Evolutionary conservation across 92 coral and sea anemone species (phyloP), one percentile per base, ranked within the genome.

Genomic region (Ricordea florida): DNA sequence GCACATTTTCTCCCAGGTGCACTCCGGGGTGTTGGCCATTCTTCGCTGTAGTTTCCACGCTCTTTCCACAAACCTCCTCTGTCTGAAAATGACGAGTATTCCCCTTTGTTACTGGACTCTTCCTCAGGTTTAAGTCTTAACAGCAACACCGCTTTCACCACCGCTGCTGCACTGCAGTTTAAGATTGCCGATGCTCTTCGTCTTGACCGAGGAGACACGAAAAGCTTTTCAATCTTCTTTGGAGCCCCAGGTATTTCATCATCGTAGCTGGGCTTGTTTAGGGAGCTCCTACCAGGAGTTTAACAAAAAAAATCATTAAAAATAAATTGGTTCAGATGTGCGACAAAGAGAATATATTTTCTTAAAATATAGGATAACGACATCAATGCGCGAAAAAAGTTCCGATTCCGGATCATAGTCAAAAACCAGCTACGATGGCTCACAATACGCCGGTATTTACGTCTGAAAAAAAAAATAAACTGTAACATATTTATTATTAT

Each of bases 101-200:
- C 11, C 13, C 7, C 3, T 24, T 21, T 57, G 55, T n/a, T 14
- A 6, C 45, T 34, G 38, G 24, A 23, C 31, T 20, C 33, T 28
- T 33, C 20, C 1, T 44, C 22, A 3, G 67, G 45, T 13, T 47
- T 83, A 22, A 87, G 63, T 57, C 97, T 63, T 35, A 91, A 64
- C 29, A 91, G 74, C 3, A 91, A 38, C 25, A 91, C 97, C 22
- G 97, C 97, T 50, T 91, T 91, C 1, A 91, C 88, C 0, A 91
- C 97, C 1, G 97, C 97, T 2, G 93, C 93, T 3, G 97, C 93
- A 49, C 76, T 87, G 13, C 90, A 57, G 9, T 81, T 82, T 29
- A 91, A 67, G 23, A 91, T 87, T 10, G 97, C 93, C 9, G 97
- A 83, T 40, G 97, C 83, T 11, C 93, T 83, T 46, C 97, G 87